These are phyloP conservation scores for Drusus annulatus DNA, from an alignment of 1,140 invertebrate species.

Conservation along the genomic window DNA sequence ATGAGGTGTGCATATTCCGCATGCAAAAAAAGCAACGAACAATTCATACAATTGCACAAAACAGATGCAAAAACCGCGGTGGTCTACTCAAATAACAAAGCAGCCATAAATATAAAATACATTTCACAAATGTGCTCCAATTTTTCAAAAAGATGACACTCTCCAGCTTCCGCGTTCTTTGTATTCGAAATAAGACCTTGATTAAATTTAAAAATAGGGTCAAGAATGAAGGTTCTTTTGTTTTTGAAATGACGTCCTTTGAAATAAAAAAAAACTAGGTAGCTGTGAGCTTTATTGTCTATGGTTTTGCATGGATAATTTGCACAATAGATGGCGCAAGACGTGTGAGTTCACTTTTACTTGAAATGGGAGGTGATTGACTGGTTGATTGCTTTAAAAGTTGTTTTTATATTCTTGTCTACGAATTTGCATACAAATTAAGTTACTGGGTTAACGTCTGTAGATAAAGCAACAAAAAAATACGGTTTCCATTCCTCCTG, in stretches of 20 bases:
- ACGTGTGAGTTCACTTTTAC: neutral
- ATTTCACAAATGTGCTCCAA: conserved; percentile 5
- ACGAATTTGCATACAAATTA: neutral
- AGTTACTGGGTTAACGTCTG: neutral
- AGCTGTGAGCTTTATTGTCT: neutral
- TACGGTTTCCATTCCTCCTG: no score
- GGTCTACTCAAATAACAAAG: neutral
- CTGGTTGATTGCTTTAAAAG: neutral
- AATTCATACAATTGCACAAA: conserved; percentile 2
- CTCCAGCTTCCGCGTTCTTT: conserved; percentile 15
- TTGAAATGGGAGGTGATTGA: conserved; percentile 22
- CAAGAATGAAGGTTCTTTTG: conserved; percentile 18
- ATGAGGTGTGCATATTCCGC: conserved; percentile 1
- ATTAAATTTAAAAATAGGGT: conserved; percentile 17
- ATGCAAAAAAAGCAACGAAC: neutral
- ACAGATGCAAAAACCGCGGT: conserved; percentile 9
- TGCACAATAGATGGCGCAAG: conserved; percentile 11
- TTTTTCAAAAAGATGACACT: conserved; percentile 15
- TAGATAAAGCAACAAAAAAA: neutral
- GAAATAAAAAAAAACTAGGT: neutral
- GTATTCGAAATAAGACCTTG: neutral
- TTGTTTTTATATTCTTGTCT: neutral
- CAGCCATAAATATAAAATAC: neutral
- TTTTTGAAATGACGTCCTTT: neutral
- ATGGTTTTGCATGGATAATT: neutral